These are phyloP conservation scores for Xanthostigma xanthostigma DNA, from an alignment of 2,888 invertebrate genomes.

Conservation along the genomic window DNA sequence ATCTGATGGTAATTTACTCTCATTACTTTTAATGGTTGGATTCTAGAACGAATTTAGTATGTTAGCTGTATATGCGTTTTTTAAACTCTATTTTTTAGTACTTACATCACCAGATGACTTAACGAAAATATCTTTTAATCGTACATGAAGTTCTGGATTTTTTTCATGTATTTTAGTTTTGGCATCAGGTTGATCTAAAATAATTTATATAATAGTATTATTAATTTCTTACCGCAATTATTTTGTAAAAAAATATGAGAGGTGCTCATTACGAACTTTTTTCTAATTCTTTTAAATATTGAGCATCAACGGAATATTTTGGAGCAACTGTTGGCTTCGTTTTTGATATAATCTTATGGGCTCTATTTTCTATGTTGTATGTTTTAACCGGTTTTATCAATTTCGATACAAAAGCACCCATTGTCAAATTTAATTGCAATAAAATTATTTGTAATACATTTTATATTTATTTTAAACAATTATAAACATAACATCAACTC, in stretches of 20 bases:
- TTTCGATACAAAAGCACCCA: slow-evolving; percentile 51
- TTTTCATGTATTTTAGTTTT: slow-evolving; percentile 46
- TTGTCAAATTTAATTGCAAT: slow-evolving; percentile 19
- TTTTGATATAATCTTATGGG: slow-evolving; percentile 50
- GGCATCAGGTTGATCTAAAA: slow-evolving; percentile 42
- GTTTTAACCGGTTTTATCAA: slow-evolving; percentile 43
- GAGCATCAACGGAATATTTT: slow-evolving; percentile 31
- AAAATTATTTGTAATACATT: too few species aligned
- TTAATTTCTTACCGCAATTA: slow-evolving; percentile 6
- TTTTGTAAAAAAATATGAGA: slow-evolving; percentile 6
- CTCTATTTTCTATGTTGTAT: slow-evolving; percentile 63
- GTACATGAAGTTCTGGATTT: slow-evolving; percentile 41
- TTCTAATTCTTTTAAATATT: slow-evolving; percentile 43
- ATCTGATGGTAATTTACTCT: slow-evolving; percentile 42
- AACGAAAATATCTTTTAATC: slow-evolving; percentile 60
- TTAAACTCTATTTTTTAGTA: slow-evolving; percentile 5
- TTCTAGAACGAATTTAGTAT: background rate
- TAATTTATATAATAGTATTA: slow-evolving; percentile 6
- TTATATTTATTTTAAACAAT: too few species aligned
- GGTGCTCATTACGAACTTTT: slow-evolving; percentile 37
- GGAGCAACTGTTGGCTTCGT: slow-evolving; percentile 52
- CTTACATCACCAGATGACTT: slow-evolving; percentile 38
- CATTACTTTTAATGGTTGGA: slow-evolving; percentile 3
- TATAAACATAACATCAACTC: too few species aligned
- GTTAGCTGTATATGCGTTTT: too few species aligned